Conservation (phyloP, 2,797 vertebrate species). For the Ataeniobius toweri region DNA sequence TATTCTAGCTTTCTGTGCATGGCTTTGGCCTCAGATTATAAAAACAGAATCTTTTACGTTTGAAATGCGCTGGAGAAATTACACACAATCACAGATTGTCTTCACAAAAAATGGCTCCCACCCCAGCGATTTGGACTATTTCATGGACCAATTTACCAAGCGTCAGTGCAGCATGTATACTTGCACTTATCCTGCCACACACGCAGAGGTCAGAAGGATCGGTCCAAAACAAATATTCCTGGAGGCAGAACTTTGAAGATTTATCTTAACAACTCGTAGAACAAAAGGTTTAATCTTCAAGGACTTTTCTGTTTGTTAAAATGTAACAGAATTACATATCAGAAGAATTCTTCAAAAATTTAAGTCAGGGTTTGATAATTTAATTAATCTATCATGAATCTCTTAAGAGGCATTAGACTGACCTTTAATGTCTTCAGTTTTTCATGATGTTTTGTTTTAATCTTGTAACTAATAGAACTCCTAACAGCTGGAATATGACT, state of each 20-base stretch:
- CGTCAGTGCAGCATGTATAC: conserved; percentile 1
- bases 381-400: not conserved
- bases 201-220: conserved; percentile 26
- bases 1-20: conserved; percentile 1
- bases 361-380: not conserved
- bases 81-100: conserved; percentile 13
- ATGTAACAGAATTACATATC: not conserved
- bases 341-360: not conserved
- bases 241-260: conserved; percentile 14
- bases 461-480: not conserved
- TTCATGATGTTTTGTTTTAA: not conserved
- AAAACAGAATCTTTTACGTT: conserved; percentile 36
- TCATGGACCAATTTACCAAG: conserved; percentile 20
- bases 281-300: not conserved
- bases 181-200: conserved; percentile 28
- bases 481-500: not conserved
- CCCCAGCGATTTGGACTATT: conserved; percentile 10
- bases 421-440: not conserved
- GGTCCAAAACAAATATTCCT: not conserved
- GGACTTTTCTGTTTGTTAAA: conserved; percentile 5
- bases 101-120: not conserved
- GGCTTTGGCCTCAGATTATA: conserved; percentile 38
- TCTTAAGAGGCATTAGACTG: not conserved
- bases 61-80: conserved; percentile 2
- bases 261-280: not conserved